Percentiles rank a stretch among this genome's conserved stretches.
Evolutionary conservation across 2,888 invertebrate genomes (phyloP).

Genomic region (Odontocerum albicorne): DNA sequence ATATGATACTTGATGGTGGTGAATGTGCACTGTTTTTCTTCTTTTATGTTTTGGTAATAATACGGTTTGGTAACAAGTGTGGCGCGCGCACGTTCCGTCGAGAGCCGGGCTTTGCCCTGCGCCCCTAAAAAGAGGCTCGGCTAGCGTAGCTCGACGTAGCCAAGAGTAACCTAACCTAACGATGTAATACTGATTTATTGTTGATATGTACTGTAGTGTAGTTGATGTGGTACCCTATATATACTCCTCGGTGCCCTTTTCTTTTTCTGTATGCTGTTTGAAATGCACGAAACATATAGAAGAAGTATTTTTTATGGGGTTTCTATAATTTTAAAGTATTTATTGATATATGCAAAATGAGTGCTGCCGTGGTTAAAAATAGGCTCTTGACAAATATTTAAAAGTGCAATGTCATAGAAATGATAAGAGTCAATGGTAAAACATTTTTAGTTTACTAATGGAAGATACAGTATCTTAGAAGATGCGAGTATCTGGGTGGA

Average conservation of each 20-base stretch:
- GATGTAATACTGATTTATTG: conserved; percentile 45
- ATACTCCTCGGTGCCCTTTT: conserved; percentile 59
- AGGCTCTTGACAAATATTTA: conserved; percentile 24
- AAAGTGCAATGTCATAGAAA: conserved; percentile 35
- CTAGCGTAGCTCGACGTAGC: conserved; percentile 32
- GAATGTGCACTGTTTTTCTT: conserved; percentile 31
- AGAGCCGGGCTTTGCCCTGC: conserved; percentile 7
- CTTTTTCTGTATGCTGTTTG: conserved; percentile 79
- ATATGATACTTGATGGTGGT: conserved; percentile 31
- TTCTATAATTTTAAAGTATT: conserved; percentile 32
- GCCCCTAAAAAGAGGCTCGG: neutral
- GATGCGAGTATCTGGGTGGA: no score
- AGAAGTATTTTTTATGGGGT: conserved; percentile 56
- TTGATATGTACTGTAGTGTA: conserved; percentile 57
- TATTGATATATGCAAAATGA: conserved; percentile 28
- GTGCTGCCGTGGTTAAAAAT: conserved; percentile 26
- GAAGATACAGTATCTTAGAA: conserved; percentile 23
- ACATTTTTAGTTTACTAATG: conserved; percentile 34
- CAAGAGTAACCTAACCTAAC: conserved; percentile 34
- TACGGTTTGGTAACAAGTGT: neutral
- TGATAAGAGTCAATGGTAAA: conserved; percentile 34
- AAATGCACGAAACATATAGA: conserved; percentile 89
- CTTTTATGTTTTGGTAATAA: conserved; percentile 32
- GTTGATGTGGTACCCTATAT: conserved; percentile 58
- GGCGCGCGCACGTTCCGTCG: neutral